These are phyloP conservation scores for Plectropomus leopardus DNA, from an alignment of 2,113 vertebrate genomes.

Conservation along the genomic window DNA sequence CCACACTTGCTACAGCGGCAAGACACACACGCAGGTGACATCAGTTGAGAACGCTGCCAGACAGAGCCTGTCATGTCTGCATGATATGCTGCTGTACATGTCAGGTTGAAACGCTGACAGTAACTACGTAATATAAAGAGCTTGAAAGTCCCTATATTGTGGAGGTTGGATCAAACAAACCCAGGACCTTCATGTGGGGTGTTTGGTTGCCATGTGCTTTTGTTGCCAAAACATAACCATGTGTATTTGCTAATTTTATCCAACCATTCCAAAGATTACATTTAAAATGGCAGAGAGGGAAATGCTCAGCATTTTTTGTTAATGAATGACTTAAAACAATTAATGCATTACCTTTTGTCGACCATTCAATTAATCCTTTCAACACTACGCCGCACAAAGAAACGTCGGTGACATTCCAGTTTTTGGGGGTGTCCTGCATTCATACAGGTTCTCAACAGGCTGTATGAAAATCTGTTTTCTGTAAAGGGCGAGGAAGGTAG, in stretches of 20 bases:
- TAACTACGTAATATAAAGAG: too few relatives aligned
- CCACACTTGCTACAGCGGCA: too few relatives aligned
- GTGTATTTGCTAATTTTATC: neutral
- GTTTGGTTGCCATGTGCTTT: too few relatives aligned
- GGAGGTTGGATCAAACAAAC: too few relatives aligned
- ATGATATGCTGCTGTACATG: too few relatives aligned
- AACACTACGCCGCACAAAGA: neutral
- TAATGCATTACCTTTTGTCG: neutral
- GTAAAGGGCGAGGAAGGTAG: slow-evolving; percentile 8
- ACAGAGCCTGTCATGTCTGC: too few relatives aligned
- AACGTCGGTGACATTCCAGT: neutral
- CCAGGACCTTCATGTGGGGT: too few relatives aligned
- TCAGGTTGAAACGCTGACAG: too few relatives aligned
- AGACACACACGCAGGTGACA: too few relatives aligned
- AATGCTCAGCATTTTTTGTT: neutral
- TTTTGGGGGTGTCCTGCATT: neutral
- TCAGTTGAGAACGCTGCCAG: too few relatives aligned
- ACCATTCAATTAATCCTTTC: slow-evolving; percentile 8
- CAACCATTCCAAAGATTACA: neutral
- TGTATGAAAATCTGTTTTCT: slow-evolving; percentile 26
- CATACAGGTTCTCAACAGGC: slow-evolving; percentile 22
- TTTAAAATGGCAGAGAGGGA: neutral
- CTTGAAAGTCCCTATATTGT: too few relatives aligned
- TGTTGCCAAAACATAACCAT: too few relatives aligned
- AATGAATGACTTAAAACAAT: neutral